A percentile compares a stretch with the other conserved stretches of the same genome.
phyloP scores from a whole-genome alignment of 1,140 invertebrate genomes.

The Danaus plexippus region DNA sequence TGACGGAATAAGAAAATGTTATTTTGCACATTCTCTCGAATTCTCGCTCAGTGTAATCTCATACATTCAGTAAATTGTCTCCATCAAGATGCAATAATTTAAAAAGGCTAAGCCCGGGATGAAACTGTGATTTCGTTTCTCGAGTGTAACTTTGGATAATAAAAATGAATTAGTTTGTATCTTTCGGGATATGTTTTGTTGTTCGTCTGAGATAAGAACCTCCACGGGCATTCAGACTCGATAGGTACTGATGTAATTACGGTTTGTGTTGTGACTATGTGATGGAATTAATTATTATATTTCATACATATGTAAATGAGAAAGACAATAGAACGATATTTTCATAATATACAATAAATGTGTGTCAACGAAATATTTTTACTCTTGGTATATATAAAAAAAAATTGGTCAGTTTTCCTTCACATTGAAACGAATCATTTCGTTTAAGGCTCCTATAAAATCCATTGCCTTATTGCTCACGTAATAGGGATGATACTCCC shows the following conservation, averaged over 20 bases:
- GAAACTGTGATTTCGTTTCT: slow-evolving; percentile 33
- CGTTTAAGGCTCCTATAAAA: slow-evolving; percentile 24
- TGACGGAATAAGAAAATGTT: slow-evolving; percentile 43
- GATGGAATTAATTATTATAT: too few species aligned
- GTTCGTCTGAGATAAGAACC: slow-evolving; percentile 14
- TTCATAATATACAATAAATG: too few species aligned
- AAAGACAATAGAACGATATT: too few species aligned
- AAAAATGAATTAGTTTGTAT: too few species aligned
- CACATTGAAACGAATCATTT: slow-evolving; percentile 27
- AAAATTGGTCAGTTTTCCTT: too few species aligned
- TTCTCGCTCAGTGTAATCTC: slow-evolving; percentile 42
- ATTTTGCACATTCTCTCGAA: slow-evolving; percentile 42
- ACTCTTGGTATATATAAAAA: too few species aligned
- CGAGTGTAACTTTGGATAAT: too few species aligned
- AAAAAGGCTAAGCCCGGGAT: slow-evolving; percentile 32
- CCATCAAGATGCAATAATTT: slow-evolving; percentile 55
- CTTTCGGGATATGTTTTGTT: neutral
- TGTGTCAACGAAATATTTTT: too few species aligned
- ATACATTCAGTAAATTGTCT: slow-evolving; percentile 56
- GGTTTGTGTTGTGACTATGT: too few species aligned
- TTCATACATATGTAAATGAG: too few species aligned
- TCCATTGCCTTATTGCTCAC: slow-evolving; percentile 22
- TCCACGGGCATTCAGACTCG: too few species aligned
- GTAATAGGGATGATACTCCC: slow-evolving; percentile 29
- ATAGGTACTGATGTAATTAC: too few species aligned